Evolutionary conservation across 2,113 vertebrate species (phyloP).

Genomic region (Grallaria varia): DNA sequence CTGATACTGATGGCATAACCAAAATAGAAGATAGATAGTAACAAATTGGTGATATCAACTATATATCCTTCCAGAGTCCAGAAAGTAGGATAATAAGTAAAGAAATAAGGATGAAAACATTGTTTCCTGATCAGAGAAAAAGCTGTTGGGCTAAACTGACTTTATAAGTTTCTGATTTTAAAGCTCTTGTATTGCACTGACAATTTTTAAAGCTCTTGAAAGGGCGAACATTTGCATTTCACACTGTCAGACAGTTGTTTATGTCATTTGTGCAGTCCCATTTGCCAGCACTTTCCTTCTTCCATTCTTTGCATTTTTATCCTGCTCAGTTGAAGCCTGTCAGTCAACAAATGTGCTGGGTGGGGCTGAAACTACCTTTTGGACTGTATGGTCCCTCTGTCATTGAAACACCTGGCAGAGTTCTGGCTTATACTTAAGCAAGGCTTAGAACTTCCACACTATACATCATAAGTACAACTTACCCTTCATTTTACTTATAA

Average conservation of each 20-base stretch:
- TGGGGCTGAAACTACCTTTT: neutral
- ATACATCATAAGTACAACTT: constrained; percentile 11
- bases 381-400: neutral
- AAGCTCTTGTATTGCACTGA: neutral
- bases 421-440: neutral
- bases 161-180: neutral
- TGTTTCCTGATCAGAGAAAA: neutral
- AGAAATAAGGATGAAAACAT: neutral
- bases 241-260: neutral
- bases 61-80: neutral
- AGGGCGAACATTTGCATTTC: neutral
- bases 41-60: neutral
- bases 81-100: neutral
- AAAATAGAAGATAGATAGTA: neutral
- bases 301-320: neutral
- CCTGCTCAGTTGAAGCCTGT: neutral
- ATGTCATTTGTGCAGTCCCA: neutral
- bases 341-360: neutral
- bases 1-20: neutral
- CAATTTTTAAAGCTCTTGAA: neutral
- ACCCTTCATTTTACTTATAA: constrained; percentile 44
- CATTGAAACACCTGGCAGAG: neutral
- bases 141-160: neutral
- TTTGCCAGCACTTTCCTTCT: neutral
- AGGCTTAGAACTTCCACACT: neutral